A percentile compares a stretch with the other conserved stretches of the same genome.
phyloP scores from a whole-genome alignment of 2,797 vertebrate genomes.

The Cygnus olor region DNA sequence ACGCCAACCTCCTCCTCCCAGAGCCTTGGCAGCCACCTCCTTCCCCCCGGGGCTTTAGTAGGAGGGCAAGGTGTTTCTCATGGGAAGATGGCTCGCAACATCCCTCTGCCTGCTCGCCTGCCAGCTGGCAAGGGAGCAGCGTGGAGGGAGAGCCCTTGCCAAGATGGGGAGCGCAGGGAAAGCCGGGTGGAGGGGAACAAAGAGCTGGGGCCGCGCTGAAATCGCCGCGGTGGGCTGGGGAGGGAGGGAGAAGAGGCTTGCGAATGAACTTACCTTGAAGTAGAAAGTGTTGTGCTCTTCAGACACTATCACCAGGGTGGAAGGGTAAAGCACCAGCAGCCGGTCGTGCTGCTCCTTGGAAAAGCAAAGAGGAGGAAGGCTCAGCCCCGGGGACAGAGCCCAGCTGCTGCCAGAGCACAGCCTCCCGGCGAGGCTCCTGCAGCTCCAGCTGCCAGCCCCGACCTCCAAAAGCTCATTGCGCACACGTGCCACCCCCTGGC shows the following conservation, averaged over 20 bases:
- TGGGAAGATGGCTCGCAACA: constrained; percentile 15
- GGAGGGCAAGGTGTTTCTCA: constrained; percentile 24
- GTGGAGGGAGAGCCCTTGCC: background rate
- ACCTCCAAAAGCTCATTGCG: background rate
- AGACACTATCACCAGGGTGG: constrained; percentile 91
- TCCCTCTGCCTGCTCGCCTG: background rate
- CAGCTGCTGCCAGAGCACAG: background rate
- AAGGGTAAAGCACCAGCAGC: constrained; percentile 90
- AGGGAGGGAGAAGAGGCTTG: background rate
- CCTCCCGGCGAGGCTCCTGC: background rate
- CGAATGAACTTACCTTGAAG: constrained; percentile 86
- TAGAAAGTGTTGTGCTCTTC: constrained; percentile 86
- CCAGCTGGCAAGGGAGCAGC: background rate
- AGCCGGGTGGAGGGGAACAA: background rate
- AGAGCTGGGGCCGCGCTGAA: background rate
- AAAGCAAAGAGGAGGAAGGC: background rate
- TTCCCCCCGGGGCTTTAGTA: background rate
- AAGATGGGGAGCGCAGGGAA: background rate
- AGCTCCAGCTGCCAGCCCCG: background rate
- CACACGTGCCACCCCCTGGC: background rate
- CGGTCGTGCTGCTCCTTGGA: constrained; percentile 89
- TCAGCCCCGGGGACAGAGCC: background rate
- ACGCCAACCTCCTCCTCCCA: background rate
- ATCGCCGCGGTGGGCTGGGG: background rate
- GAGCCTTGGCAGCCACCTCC: background rate